phyloP scores from a whole-genome alignment of 1,140 invertebrate species.

The Drosophila subpulchrella region DNA sequence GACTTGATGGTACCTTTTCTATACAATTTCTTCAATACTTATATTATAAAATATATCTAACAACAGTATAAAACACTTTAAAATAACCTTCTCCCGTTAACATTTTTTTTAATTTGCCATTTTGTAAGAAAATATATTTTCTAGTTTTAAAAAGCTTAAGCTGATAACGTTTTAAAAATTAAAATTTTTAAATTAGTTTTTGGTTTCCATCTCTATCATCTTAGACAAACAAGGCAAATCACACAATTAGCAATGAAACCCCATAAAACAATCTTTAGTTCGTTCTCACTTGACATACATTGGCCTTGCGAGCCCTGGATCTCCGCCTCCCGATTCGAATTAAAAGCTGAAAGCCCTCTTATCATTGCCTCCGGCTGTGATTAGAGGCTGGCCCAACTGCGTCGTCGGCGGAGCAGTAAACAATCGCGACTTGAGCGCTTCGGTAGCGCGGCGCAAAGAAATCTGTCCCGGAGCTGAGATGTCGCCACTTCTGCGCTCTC shows the following conservation, averaged over 20 bases:
- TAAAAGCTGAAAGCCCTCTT: slow-evolving; percentile 44
- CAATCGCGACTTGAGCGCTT: slow-evolving; percentile 44
- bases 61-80: too few relatives aligned
- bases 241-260: slow-evolving; percentile 17
- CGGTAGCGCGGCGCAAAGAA: slow-evolving; percentile 20
- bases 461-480: slow-evolving; percentile 23
- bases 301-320: slow-evolving; percentile 13
- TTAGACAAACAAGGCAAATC: background rate
- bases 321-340: slow-evolving; percentile 27
- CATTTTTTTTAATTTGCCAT: too few relatives aligned
- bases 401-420: slow-evolving; percentile 54
- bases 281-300: slow-evolving; percentile 46
- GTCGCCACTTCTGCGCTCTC: slow-evolving; percentile 44
- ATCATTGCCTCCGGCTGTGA: slow-evolving; percentile 45
- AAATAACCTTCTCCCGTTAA: too few relatives aligned
- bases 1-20: slow-evolving; percentile 1
- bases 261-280: slow-evolving; percentile 12
- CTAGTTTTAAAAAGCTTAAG: too few relatives aligned
- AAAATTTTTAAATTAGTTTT: too few relatives aligned
- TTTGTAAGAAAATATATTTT: too few relatives aligned
- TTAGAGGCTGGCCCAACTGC: slow-evolving; percentile 27
- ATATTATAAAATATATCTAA: too few relatives aligned
- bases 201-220: background rate
- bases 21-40: too few relatives aligned
- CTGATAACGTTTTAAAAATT: too few relatives aligned